Evolutionary conservation across 2,888 invertebrate genomes (phyloP).

Genomic region (Synanthedon vespiformis): DNA sequence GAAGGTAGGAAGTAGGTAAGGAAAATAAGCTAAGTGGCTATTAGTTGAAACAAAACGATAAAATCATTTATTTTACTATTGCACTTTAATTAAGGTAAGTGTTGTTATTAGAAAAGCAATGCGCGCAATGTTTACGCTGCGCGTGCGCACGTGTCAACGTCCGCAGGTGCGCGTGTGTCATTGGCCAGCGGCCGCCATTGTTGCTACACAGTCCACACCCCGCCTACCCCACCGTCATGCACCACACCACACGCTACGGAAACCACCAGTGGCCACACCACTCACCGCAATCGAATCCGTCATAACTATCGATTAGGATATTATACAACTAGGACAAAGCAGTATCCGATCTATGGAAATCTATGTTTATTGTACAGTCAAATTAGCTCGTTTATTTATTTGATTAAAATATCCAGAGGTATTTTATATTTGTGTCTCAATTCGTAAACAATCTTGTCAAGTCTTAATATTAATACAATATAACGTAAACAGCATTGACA

Average conservation of each 20-base stretch:
- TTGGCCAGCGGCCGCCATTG: slow-evolving; percentile 32
- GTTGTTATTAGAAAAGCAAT: neutral
- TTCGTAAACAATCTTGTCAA: too few relatives aligned
- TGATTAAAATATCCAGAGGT: too few relatives aligned
- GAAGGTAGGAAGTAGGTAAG: neutral
- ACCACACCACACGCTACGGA: neutral
- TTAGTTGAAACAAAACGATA: neutral
- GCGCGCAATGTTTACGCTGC: slow-evolving; percentile 12
- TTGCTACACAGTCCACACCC: neutral
- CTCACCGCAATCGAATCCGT: neutral
- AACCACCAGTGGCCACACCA: too few relatives aligned
- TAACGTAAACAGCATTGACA: too few relatives aligned
- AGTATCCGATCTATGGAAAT: too few relatives aligned
- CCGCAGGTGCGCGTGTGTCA: slow-evolving; percentile 53
- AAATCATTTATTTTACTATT: neutral
- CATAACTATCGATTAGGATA: too few relatives aligned
- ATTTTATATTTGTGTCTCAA: too few relatives aligned
- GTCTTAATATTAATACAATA: too few relatives aligned
- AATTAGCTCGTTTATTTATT: too few relatives aligned
- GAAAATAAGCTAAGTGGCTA: neutral
- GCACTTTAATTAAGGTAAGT: too few relatives aligned
- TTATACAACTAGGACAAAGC: too few relatives aligned
- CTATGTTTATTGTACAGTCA: too few relatives aligned
- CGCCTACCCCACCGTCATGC: slow-evolving; percentile 8
- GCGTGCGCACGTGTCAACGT: slow-evolving; percentile 58